A percentile compares a stretch with the other conserved stretches of the same genome.
Evolutionary conservation across 2,888 invertebrate genomes (phyloP).

Genomic region (Rotaria magnacalcarata): DNA sequence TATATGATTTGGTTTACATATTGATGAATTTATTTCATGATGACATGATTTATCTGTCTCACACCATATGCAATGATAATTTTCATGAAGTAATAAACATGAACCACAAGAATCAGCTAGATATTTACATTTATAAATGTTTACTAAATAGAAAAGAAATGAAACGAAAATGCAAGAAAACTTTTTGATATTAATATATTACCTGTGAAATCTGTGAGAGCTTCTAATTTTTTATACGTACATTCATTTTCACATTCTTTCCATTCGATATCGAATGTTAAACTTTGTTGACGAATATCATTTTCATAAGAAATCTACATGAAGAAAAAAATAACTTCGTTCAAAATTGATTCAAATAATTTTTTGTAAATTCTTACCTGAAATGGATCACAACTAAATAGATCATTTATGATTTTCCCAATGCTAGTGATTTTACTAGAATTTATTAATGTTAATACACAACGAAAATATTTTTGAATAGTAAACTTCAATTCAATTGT

Average conservation of each 20-base stretch:
- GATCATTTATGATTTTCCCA: not conserved
- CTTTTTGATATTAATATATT: not conserved
- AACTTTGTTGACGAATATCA: slow-evolving; percentile 15
- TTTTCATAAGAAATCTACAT: not conserved
- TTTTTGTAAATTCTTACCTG: not conserved
- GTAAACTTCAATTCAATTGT: not conserved
- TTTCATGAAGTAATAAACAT: slow-evolving; percentile 6
- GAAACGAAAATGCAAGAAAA: not conserved
- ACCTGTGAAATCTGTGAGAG: not conserved
- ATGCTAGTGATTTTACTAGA: not conserved
- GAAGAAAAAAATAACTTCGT: not conserved
- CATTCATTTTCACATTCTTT: slow-evolving; percentile 10
- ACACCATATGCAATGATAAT: slow-evolving; percentile 32
- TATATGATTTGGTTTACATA: not conserved
- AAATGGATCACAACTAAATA: slow-evolving; percentile 6
- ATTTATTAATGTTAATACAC: slow-evolving; percentile 8
- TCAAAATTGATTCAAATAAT: not conserved
- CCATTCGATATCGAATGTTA: slow-evolving; percentile 1
- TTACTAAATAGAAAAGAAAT: not conserved
- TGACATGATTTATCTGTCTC: slow-evolving; percentile 33
- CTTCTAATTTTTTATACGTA: not conserved
- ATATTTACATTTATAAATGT: slow-evolving; percentile 28
- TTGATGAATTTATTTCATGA: not conserved
- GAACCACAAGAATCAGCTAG: slow-evolving; percentile 1
- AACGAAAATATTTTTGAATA: slow-evolving; percentile 26